Evolutionary conservation across 2,113 vertebrate species (phyloP).

Genomic region (Thamnaconus septentrionalis): DNA sequence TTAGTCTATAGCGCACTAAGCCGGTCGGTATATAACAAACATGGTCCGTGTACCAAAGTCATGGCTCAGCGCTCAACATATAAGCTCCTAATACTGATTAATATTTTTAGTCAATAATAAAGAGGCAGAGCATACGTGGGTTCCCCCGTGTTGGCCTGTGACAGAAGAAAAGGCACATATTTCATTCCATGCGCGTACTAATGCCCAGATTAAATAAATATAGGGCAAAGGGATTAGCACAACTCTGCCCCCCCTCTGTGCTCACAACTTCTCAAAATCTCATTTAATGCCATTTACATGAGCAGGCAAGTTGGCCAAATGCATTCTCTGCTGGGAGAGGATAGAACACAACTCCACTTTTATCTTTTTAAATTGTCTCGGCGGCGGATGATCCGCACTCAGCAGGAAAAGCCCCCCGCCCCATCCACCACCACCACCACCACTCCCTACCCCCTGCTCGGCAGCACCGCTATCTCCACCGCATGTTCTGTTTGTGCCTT

Average conservation of each 20-base stretch:
- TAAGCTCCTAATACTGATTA: slow-evolving; percentile 19
- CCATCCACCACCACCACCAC: too few species aligned
- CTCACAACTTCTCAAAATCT: slow-evolving; percentile 59
- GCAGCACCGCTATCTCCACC: slow-evolving; percentile 10
- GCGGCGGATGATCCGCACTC: slow-evolving; percentile 11
- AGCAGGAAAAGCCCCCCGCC: slow-evolving; percentile 7
- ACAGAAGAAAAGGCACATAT: slow-evolving; percentile 32
- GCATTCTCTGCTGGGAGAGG: slow-evolving; percentile 8
- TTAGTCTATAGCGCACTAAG: neutral
- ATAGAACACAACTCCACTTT: slow-evolving; percentile 12
- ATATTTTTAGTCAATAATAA: slow-evolving; percentile 18
- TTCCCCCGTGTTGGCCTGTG: slow-evolving; percentile 12
- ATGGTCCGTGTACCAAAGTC: neutral
- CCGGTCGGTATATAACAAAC: neutral
- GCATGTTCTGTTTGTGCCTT: slow-evolving; percentile 25
- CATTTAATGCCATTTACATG: slow-evolving; percentile 58
- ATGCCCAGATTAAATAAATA: slow-evolving; percentile 70
- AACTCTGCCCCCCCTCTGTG: slow-evolving; percentile 41
- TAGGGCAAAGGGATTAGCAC: slow-evolving; percentile 67
- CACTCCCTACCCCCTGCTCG: neutral
- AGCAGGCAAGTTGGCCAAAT: slow-evolving; percentile 42
- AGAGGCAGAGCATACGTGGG: slow-evolving; percentile 5
- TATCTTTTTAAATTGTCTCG: slow-evolving; percentile 38
- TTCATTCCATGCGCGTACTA: slow-evolving; percentile 56
- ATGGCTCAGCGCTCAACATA: slow-evolving; percentile 6